These are phyloP conservation scores for Zonotrichia albicollis DNA, from an alignment of 2,797 vertebrate genomes.

Conservation along the genomic window DNA sequence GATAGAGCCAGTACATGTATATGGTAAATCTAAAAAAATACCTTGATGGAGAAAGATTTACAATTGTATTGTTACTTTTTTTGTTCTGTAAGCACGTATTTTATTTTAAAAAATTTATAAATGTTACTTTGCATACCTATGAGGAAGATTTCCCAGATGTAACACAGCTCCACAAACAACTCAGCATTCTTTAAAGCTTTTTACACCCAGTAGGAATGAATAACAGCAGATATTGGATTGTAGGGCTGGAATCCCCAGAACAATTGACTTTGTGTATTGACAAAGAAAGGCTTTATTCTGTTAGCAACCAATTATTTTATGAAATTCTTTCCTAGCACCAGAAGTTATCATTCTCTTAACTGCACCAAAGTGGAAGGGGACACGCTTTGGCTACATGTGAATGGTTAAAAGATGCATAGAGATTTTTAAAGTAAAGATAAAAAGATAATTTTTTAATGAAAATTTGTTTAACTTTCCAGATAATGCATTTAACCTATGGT, in stretches of 20 bases:
- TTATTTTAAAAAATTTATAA: neutral
- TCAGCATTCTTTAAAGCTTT: neutral
- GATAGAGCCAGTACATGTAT: neutral
- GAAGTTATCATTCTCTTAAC: neutral
- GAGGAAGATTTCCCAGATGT: neutral
- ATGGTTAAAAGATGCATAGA: neutral
- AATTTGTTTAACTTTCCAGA: neutral
- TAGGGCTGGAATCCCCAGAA: neutral
- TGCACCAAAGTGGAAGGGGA: neutral
- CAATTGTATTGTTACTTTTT: neutral
- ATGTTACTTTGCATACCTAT: neutral
- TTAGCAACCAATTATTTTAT: neutral
- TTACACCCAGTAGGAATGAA: neutral
- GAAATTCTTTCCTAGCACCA: neutral
- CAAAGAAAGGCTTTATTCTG: neutral
- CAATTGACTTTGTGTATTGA: neutral
- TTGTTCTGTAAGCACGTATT: neutral
- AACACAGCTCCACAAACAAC: neutral
- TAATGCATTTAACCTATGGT: neutral
- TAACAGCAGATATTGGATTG: neutral
- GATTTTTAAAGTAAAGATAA: neutral
- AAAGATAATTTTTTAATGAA: neutral
- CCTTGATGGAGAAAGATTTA: neutral
- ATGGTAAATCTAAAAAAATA: neutral
- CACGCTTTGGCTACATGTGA: neutral